Percentiles rank a stretch among this genome's conserved stretches.
These are phyloP conservation scores for Scyliorhinus canicula DNA, from an alignment of 2,797 vertebrate genomes.

Conservation along the genomic window DNA sequence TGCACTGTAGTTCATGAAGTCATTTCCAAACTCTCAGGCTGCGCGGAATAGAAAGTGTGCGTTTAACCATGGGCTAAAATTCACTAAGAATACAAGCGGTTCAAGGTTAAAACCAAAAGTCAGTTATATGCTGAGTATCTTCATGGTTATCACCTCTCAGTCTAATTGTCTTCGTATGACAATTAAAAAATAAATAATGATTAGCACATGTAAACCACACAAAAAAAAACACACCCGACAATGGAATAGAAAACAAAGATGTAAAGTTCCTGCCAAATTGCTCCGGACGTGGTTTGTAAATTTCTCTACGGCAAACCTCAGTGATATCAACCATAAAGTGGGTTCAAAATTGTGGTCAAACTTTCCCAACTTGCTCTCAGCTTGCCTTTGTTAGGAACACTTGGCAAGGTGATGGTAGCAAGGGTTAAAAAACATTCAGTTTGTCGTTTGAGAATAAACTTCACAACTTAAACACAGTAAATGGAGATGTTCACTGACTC, in stretches of 20 bases:
- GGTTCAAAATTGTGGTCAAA: not conserved
- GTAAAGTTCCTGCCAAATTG: not conserved
- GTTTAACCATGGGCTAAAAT: not conserved
- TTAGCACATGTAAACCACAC: not conserved
- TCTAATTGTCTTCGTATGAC: not conserved
- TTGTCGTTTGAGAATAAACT: not conserved
- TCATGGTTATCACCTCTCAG: no score
- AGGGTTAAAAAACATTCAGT: not conserved
- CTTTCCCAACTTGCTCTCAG: not conserved
- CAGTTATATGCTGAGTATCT: not conserved
- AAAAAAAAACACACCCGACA: not conserved
- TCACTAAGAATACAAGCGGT: not conserved
- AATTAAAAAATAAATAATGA: not conserved
- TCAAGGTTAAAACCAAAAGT: not conserved
- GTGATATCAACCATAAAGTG: no score
- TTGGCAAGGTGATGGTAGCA: not conserved
- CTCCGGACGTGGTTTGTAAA: not conserved
- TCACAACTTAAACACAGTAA: not conserved
- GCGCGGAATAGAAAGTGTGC: not conserved
- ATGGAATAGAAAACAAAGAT: not conserved
- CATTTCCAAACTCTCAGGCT: not conserved
- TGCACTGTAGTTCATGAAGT: not conserved
- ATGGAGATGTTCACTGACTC: not conserved
- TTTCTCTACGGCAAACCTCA: not conserved
- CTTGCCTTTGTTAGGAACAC: not conserved